These are phyloP conservation scores for Drosophila colorata DNA, from an alignment of 2,888 invertebrate species.

Conservation along the genomic window DNA sequence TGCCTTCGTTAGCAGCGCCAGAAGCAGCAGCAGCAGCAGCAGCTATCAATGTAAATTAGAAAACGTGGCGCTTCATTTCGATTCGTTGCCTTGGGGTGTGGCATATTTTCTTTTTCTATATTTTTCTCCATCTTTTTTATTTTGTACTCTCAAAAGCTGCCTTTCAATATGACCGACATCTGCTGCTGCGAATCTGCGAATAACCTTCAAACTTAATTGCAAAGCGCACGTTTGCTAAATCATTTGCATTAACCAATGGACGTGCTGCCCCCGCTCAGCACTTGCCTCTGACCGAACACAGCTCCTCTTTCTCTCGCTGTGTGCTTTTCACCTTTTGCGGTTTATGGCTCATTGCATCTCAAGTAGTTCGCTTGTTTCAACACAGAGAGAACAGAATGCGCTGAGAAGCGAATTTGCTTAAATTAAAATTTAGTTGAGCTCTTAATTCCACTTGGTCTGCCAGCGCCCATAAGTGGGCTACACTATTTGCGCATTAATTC, in stretches of 20 bases:
- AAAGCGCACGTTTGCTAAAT: constrained; percentile 64
- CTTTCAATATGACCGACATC: constrained; percentile 47
- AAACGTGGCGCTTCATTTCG: constrained; percentile 71
- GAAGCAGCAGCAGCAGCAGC: constrained; percentile 20
- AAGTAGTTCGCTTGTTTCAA: constrained; percentile 59
- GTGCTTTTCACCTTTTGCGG: constrained; percentile 68
- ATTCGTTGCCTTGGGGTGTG: constrained; percentile 60
- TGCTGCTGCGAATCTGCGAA: constrained; percentile 23
- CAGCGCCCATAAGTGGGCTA: constrained; percentile 66
- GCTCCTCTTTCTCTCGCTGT: constrained; percentile 30
- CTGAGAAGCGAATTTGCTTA: constrained; percentile 62
- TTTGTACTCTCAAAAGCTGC: constrained; percentile 31
- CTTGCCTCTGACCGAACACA: background rate
- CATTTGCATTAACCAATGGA: constrained; percentile 74
- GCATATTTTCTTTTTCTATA: constrained; percentile 16
- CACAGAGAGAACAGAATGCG: constrained; percentile 16
- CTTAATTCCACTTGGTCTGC: constrained; percentile 28
- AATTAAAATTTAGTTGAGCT: constrained; percentile 68
- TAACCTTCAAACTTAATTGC: constrained; percentile 79
- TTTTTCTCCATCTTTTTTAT: constrained; percentile 19
- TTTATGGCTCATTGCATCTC: constrained; percentile 71
- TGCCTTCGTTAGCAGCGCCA: constrained; percentile 61
- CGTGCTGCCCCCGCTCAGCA: background rate
- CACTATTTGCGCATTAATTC: constrained; percentile 48
- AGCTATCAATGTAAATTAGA: constrained; percentile 78